Evolutionary conservation across 1,140 invertebrate species (phyloP).

Genomic region (Trialeurodes vaporariorum): DNA sequence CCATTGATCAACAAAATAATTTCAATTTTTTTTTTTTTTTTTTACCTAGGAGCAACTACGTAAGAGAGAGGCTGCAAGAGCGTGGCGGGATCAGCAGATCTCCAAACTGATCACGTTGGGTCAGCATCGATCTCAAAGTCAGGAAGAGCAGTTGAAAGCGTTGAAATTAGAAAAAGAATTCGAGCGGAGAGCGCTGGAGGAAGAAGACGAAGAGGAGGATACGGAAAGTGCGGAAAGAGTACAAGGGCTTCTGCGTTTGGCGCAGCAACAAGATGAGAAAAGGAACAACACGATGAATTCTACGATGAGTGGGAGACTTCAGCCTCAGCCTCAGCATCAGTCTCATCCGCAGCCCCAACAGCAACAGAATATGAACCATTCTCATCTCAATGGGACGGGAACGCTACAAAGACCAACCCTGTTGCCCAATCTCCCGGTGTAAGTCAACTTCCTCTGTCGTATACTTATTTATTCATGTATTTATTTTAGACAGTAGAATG

Average conservation of each 20-base stretch:
- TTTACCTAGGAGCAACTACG: slow-evolving; percentile 53
- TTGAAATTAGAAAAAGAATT: slow-evolving; percentile 78
- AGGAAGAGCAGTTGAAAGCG: slow-evolving; percentile 75
- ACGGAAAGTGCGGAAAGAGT: slow-evolving; percentile 37
- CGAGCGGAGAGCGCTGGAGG: slow-evolving; percentile 69
- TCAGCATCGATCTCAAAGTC: slow-evolving; percentile 54
- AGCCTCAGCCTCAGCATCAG: neutral
- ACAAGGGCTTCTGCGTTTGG: slow-evolving; percentile 36
- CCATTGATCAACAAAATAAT: too few relatives aligned
- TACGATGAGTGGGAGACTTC: neutral
- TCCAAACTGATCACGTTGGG: slow-evolving; percentile 51
- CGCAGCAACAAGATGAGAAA: slow-evolving; percentile 34
- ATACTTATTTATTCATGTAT: neutral
- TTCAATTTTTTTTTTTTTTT: too few relatives aligned
- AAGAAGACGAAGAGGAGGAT: slow-evolving; percentile 51
- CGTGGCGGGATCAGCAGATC: slow-evolving; percentile 74
- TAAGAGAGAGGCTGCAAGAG: slow-evolving; percentile 52
- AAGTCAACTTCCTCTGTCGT: too few relatives aligned
- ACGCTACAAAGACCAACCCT: neutral
- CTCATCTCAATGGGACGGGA: slow-evolving; percentile 6
- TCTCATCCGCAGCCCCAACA: neutral
- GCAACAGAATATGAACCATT: slow-evolving; percentile 4
- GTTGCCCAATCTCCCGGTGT: neutral
- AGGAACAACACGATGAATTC: slow-evolving; percentile 14
- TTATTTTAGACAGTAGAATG: too few relatives aligned